Percentiles rank a stretch among this genome's conserved stretches.
These are phyloP conservation scores for Cinclus cinclus DNA, from an alignment of 2,113 vertebrate genomes.

Conservation along the genomic window DNA sequence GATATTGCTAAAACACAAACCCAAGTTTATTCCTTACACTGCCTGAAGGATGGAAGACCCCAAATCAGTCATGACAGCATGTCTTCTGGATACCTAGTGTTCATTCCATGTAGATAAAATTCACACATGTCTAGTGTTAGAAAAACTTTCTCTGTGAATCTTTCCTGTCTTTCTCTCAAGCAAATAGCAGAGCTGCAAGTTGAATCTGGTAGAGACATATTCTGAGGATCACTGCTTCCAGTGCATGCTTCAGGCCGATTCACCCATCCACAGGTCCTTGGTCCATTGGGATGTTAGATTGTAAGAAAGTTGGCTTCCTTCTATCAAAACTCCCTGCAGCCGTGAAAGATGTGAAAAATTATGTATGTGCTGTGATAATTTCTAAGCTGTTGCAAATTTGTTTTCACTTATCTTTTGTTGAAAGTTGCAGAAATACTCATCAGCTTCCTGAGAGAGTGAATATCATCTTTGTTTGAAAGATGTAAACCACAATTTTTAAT, in stretches of 20 bases:
- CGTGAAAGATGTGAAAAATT: neutral
- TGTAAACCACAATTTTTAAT: neutral
- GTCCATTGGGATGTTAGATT: neutral
- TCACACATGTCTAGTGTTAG: neutral
- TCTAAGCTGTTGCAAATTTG: neutral
- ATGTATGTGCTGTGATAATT: neutral
- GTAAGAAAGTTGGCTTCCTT: neutral
- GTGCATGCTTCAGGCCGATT: neutral
- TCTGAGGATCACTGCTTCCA: neutral
- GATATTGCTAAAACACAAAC: neutral
- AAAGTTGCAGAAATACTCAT: neutral
- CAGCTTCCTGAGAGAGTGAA: neutral
- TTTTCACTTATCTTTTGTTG: neutral
- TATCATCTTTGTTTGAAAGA: neutral
- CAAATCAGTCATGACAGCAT: neutral
- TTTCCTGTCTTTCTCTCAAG: neutral
- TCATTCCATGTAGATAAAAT: neutral
- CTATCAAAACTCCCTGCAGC: neutral
- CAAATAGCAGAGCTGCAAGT: accelerated
- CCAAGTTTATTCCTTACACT: neutral
- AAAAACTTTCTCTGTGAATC: neutral
- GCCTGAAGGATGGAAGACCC: neutral
- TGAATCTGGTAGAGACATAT: neutral
- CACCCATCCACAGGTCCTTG: neutral
- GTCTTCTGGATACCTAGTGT: neutral